Percentiles rank a stretch among this genome's conserved stretches.
These are phyloP conservation scores for Genyomyrus donnyi DNA, from an alignment of 2,113 vertebrate species.

Conservation along the genomic window DNA sequence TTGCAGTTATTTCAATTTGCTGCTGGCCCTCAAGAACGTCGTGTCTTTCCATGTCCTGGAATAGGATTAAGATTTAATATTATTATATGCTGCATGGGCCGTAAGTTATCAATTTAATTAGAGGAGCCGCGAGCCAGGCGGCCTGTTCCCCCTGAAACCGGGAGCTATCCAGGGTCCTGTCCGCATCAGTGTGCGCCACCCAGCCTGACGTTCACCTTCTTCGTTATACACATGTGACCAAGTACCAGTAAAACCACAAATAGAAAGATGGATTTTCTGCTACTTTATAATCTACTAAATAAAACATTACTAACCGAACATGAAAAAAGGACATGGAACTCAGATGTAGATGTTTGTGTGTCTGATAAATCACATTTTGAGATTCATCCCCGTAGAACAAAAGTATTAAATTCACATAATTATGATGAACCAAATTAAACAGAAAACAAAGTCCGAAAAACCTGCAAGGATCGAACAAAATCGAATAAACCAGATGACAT, in stretches of 20 bases:
- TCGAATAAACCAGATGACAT: not conserved
- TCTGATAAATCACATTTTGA: not conserved
- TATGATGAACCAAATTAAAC: not conserved
- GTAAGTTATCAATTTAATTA: slow-evolving; percentile 39
- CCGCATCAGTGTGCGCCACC: not conserved
- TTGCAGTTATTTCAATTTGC: slow-evolving; percentile 39
- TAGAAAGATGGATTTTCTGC: not conserved
- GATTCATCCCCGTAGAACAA: not conserved
- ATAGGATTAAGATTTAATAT: not conserved
- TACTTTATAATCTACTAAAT: not conserved
- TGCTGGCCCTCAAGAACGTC: slow-evolving; percentile 28
- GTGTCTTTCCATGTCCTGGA: not conserved
- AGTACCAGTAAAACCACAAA: not conserved
- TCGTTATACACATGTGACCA: not conserved
- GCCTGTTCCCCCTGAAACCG: not conserved
- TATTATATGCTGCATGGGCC: not conserved
- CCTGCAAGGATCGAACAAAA: not conserved
- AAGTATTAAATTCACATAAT: not conserved
- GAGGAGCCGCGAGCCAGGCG: not conserved
- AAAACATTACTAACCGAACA: not conserved
- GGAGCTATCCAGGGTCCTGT: slow-evolving; percentile 60
- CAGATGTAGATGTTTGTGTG: not conserved
- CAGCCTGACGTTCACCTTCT: not conserved
- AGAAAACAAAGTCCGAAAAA: not conserved
- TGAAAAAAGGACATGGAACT: not conserved